Percentiles rank a stretch among this genome's conserved stretches.
Evolutionary conservation across 2,113 vertebrate species (phyloP).

Genomic region (Phylloscopus trochilus): DNA sequence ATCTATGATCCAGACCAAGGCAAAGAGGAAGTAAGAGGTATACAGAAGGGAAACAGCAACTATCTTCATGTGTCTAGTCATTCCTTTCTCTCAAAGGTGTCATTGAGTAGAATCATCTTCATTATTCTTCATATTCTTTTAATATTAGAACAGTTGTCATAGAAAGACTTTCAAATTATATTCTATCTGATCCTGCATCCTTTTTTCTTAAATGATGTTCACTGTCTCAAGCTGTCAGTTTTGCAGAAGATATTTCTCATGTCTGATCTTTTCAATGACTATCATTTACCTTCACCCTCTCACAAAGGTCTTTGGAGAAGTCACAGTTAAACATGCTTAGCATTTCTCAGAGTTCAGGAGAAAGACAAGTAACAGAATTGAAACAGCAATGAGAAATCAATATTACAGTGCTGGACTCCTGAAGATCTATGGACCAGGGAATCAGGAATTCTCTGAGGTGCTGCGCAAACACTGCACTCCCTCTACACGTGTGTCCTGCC

Average conservation of each 20-base stretch:
- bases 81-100: not conserved
- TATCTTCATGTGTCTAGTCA: not conserved
- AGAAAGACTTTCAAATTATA: not conserved
- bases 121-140: not conserved
- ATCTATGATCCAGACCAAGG: not conserved
- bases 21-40: not conserved
- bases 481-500: fast-evolving
- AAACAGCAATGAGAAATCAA: not conserved
- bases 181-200: not conserved
- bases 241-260: not conserved
- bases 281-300: not conserved
- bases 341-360: not conserved
- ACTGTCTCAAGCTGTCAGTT: not conserved
- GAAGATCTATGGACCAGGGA: not conserved
- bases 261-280: not conserved
- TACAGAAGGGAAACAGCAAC: not conserved
- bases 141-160: not conserved
- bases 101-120: not conserved
- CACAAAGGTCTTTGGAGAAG: not conserved
- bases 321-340: not conserved
- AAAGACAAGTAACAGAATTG: not conserved
- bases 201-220: not conserved
- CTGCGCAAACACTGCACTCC: not conserved
- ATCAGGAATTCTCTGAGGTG: not conserved
- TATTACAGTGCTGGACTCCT: not conserved